These are phyloP conservation scores for Cheirogaleus medius DNA, from an alignment of 2,113 vertebrate species.

Conservation along the genomic window DNA sequence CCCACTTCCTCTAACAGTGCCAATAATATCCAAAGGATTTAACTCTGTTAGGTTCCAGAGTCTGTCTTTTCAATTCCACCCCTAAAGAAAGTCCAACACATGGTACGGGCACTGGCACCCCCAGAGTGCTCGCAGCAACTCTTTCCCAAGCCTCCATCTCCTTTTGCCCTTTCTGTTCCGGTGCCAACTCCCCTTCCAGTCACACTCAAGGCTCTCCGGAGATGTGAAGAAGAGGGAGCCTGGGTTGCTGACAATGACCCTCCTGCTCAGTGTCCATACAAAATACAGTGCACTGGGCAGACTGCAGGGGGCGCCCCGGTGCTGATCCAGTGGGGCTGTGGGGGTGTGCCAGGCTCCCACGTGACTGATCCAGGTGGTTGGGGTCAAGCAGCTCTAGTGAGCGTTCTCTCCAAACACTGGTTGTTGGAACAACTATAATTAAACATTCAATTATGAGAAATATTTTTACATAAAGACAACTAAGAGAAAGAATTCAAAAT, in stretches of 20 bases:
- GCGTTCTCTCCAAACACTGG: neutral
- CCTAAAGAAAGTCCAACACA: neutral
- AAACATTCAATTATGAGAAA: neutral
- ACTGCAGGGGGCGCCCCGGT: constrained; percentile 36
- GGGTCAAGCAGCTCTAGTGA: neutral
- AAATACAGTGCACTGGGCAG: neutral
- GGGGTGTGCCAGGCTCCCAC: accelerated
- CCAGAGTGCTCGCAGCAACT: neutral
- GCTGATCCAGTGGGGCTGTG: neutral
- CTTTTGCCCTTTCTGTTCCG: neutral
- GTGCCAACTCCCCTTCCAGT: neutral
- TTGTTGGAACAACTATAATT: neutral
- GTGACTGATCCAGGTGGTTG: neutral
- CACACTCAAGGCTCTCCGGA: neutral
- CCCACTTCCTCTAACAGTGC: neutral
- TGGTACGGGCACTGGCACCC: neutral
- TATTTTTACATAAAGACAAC: neutral
- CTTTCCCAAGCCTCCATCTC: neutral
- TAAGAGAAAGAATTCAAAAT: neutral
- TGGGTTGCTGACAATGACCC: too few relatives aligned
- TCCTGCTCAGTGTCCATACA: neutral
- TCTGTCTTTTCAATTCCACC: neutral
- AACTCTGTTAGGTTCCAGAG: neutral
- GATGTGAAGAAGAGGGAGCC: neutral
- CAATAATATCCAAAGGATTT: neutral